Conservation (phyloP, 1,140 invertebrate species). For the Drosophila melanogaster region DNA sequence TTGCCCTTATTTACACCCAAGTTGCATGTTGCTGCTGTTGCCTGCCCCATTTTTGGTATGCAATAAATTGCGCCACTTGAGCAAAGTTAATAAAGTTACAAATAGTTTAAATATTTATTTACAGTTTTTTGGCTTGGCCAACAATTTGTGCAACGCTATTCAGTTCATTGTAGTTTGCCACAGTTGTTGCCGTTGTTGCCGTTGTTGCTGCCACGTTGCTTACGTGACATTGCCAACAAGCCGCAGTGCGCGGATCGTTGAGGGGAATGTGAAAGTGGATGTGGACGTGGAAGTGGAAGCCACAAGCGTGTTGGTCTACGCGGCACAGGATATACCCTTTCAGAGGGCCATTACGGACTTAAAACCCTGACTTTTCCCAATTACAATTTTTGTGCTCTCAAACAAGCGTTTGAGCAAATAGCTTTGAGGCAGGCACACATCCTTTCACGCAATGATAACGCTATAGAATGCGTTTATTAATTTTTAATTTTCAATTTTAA, state of each 20-base stretch:
- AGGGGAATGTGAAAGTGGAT: not conserved
- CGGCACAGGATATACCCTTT: not conserved
- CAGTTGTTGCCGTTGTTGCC: conserved; percentile 27
- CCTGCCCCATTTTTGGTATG: conserved; percentile 52
- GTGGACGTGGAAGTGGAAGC: not conserved
- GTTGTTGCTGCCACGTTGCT: conserved; percentile 22
- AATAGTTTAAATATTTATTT: conserved; percentile 83
- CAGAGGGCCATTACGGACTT: not conserved
- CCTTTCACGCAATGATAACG: too few relatives aligned
- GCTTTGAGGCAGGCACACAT: too few relatives aligned
- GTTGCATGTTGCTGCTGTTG: conserved; percentile 22
- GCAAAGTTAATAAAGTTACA: conserved; percentile 82
- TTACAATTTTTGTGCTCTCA: too few relatives aligned
- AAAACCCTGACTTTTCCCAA: too few relatives aligned
- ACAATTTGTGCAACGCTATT: conserved; percentile 57
- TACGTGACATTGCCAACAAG: conserved; percentile 65
- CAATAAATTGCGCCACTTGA: conserved; percentile 81
- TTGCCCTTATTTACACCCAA: conserved; percentile 22
- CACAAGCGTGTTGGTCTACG: conserved; percentile 1
- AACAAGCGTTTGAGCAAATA: too few relatives aligned
- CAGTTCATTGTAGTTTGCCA: conserved; percentile 58
- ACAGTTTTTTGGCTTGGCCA: conserved; percentile 73
- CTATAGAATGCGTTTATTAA: too few relatives aligned
- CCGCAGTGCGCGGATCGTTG: conserved; percentile 23
- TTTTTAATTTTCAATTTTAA: too few relatives aligned